A percentile compares a stretch with the other conserved stretches of the same genome.
Conservation (phyloP, 2,797 vertebrate species). For the Rhinophrynus dorsalis region DNA sequence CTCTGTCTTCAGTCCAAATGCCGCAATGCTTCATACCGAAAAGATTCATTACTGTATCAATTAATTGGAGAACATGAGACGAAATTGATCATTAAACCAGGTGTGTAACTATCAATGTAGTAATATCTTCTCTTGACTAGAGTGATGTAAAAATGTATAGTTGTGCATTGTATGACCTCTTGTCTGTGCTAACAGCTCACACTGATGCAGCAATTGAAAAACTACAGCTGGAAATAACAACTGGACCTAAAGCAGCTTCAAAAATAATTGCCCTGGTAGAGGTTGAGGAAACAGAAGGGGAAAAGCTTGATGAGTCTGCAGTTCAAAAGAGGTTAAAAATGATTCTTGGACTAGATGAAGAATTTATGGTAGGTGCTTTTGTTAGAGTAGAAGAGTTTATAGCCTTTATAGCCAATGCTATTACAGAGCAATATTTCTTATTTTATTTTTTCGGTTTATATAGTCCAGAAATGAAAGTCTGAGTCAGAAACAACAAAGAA, state of each 20-base stretch:
- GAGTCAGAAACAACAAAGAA: neutral
- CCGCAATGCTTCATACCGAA: conserved; percentile 63
- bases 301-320: conserved; percentile 10
- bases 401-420: neutral
- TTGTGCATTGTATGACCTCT: conserved; percentile 37
- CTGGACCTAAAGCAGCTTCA: conserved; percentile 70
- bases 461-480: conserved; percentile 15
- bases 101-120: conserved; percentile 54
- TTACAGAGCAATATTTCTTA: neutral
- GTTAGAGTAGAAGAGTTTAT: neutral
- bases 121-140: neutral
- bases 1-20: conserved; percentile 65
- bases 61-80: conserved; percentile 66
- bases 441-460: neutral
- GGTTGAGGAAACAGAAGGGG: conserved; percentile 37
- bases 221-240: conserved; percentile 72
- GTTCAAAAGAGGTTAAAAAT: conserved; percentile 70
- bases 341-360: conserved; percentile 63
- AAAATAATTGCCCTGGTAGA: conserved; percentile 68
- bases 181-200: conserved; percentile 40
- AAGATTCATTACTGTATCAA: conserved; percentile 62
- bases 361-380: conserved; percentile 50
- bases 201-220: conserved; percentile 68
- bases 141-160: no score
- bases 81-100: conserved; percentile 59